Conservation (phyloP, 2,888 invertebrate genomes). For the Heterodera filipjevi region DNA sequence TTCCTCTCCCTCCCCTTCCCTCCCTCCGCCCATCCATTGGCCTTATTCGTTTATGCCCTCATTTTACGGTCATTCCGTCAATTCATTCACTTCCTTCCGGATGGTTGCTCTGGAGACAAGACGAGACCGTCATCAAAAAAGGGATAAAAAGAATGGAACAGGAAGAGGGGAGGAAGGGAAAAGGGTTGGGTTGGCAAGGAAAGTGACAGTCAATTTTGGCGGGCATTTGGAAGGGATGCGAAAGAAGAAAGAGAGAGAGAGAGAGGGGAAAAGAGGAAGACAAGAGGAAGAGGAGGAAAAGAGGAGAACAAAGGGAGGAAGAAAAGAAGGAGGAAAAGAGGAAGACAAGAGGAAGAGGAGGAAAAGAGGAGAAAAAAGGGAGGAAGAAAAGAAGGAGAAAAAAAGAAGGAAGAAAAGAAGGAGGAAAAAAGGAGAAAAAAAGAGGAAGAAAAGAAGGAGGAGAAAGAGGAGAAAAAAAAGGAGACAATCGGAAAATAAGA, state of each 20-base stretch:
- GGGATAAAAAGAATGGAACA: not conserved
- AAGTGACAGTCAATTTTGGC: not conserved
- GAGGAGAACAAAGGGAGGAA: not conserved
- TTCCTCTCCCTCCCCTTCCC: not conserved
- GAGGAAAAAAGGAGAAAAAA: not conserved
- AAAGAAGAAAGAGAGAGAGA: not conserved
- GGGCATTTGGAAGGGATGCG: not conserved
- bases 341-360: not conserved
- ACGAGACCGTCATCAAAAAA: conserved; percentile 13
- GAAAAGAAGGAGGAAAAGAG: not conserved
- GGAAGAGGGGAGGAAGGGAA: not conserved
- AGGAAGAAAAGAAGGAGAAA: not conserved
- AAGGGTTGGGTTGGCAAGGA: not conserved
- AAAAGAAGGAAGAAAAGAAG: too few species aligned
- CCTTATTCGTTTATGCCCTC: conserved; percentile 3
- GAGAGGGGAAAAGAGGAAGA: not conserved
- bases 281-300: not conserved
- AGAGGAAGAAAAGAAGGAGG: not conserved
- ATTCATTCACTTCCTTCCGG: conserved; percentile 13
- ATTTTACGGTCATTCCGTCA: conserved; percentile 11
- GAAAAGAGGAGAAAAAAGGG: not conserved
- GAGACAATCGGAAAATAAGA: too few species aligned
- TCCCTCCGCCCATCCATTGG: not conserved
- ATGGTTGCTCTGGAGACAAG: conserved; percentile 20
- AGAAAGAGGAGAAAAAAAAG: not conserved